A percentile compares a stretch with the other conserved stretches of the same genome.
These are phyloP conservation scores for Carassius auratus DNA, from an alignment of 2,113 vertebrate genomes.

Conservation along the genomic window DNA sequence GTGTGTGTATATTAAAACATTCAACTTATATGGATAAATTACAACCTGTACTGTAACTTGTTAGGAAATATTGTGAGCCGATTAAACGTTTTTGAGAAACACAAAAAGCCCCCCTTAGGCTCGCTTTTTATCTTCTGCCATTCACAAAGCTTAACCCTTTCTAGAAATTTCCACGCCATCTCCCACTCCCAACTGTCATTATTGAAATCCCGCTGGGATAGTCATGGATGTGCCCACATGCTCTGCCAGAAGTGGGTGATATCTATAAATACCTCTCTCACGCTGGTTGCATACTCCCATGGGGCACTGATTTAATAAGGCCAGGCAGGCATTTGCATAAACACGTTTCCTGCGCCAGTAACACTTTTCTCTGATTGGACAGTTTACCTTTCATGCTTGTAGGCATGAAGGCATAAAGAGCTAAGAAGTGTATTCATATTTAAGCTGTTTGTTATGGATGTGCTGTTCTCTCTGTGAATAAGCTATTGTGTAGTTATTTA, in stretches of 20 bases:
- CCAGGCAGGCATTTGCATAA: slow-evolving; percentile 53
- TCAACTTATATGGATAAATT: background rate
- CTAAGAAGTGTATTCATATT: slow-evolving; percentile 15
- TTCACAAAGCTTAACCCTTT: slow-evolving; percentile 42
- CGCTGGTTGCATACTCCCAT: slow-evolving; percentile 37
- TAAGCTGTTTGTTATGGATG: slow-evolving; percentile 54
- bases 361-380: slow-evolving; percentile 54
- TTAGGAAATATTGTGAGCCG: background rate
- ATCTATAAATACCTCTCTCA: slow-evolving; percentile 53
- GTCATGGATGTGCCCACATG: slow-evolving; percentile 40
- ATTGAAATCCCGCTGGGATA: slow-evolving; percentile 20
- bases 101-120: slow-evolving; percentile 13
- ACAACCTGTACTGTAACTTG: too few relatives aligned
- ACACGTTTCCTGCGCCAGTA: slow-evolving; percentile 28
- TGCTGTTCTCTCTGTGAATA: slow-evolving; percentile 46
- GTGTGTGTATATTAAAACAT: background rate
- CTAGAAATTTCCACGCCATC: slow-evolving; percentile 38
- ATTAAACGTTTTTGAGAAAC: slow-evolving; percentile 10
- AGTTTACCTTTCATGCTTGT: slow-evolving; percentile 30
- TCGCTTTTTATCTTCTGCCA: background rate
- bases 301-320: slow-evolving; percentile 50
- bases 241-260: slow-evolving; percentile 52
- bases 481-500: slow-evolving; percentile 41
- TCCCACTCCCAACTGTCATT: slow-evolving; percentile 19
- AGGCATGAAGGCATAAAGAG: slow-evolving; percentile 65